Base-by-base conservation (phyloP, 2,797 vertebrate species). In the Oryzias sinensis region DNA sequence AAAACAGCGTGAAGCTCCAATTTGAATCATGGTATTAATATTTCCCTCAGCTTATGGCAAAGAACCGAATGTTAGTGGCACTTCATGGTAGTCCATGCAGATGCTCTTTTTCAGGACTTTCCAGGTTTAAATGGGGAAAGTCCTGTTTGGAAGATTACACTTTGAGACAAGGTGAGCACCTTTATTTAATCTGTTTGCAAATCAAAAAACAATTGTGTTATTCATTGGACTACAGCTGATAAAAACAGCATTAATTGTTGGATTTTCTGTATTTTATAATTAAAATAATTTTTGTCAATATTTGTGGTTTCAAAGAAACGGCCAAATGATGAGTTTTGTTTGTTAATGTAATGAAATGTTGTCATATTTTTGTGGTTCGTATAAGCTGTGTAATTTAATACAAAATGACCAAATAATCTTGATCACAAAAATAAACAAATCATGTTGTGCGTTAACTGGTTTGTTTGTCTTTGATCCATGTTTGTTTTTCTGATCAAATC, bases 101-200 rank as follows among this genome's bases (percentile, higher is more conserved):
- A 64, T 58, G 42, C 20, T 74, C 14, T 83, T 76, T 78, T 74
- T 59, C 72, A 84, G 81, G 77, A 69, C 20, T 77, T 73, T 83
- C 62, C 58, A 48, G 59, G 70, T 77, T 66, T 79, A 68, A 72
- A 74, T 76, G 50, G 72, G 70, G 56, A 72, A 76, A 71, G 14
- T 72, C 52, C 40, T 63, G 43, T 70, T 65, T 59, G 66, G 72
- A 75, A 64, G 68, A 8, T 80, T 45, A 65, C 45, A 74, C 49
- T 70, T 77, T 85, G 51, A 74, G 14, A 50, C 43, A 68, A 81
- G 83, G 83, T 88, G 84, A 90, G 85, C 74, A 59, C 14, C 46
- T 24, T 64, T 41, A 24, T 57, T 53, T 20, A 46, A 64, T 64
- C 41, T 46, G 15, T 50, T 62, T 14, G 27, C 27, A 48, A 63